These are phyloP conservation scores for Dipodomys ordii DNA, from an alignment of 2,113 vertebrate genomes.

Conservation along the genomic window DNA sequence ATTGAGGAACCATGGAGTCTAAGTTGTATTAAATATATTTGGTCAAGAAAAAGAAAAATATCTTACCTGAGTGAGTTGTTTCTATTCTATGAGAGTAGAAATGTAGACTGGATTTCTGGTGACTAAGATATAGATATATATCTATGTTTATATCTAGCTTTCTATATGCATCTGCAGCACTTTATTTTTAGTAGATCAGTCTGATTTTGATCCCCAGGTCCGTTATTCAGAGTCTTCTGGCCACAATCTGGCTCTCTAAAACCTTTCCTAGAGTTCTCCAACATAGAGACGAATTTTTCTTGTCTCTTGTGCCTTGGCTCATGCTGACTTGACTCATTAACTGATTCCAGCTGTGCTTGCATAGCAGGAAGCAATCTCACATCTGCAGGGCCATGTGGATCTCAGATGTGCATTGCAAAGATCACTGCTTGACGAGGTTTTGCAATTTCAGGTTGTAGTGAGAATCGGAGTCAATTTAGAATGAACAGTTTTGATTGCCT, in stretches of 20 bases:
- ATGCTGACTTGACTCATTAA: slow-evolving; percentile 67
- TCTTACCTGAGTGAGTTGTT: neutral
- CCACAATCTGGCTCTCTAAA: slow-evolving; percentile 43
- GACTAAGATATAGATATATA: neutral
- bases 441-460: slow-evolving; percentile 68
- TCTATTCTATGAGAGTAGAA: neutral
- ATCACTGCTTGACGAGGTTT: slow-evolving; percentile 44
- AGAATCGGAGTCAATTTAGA: slow-evolving; percentile 71
- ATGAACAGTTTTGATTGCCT: slow-evolving; percentile 74
- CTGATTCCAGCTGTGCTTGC: slow-evolving; percentile 61
- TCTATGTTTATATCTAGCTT: neutral
- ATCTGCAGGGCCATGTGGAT: slow-evolving; percentile 68
- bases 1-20: too few relatives aligned
- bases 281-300: slow-evolving; percentile 46
- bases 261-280: slow-evolving; percentile 50
- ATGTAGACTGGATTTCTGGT: slow-evolving; percentile 6
- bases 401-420: slow-evolving; percentile 62
- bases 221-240: slow-evolving; percentile 30
- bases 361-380: slow-evolving; percentile 65
- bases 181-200: slow-evolving; percentile 9
- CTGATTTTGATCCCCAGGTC: slow-evolving; percentile 75
- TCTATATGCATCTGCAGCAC: slow-evolving; percentile 20
- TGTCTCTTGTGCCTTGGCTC: slow-evolving; percentile 55
- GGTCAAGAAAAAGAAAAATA: neutral
- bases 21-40: too few relatives aligned